These are phyloP conservation scores for Heterodera schachtii DNA, from an alignment of 1,140 invertebrate species.

Conservation along the genomic window DNA sequence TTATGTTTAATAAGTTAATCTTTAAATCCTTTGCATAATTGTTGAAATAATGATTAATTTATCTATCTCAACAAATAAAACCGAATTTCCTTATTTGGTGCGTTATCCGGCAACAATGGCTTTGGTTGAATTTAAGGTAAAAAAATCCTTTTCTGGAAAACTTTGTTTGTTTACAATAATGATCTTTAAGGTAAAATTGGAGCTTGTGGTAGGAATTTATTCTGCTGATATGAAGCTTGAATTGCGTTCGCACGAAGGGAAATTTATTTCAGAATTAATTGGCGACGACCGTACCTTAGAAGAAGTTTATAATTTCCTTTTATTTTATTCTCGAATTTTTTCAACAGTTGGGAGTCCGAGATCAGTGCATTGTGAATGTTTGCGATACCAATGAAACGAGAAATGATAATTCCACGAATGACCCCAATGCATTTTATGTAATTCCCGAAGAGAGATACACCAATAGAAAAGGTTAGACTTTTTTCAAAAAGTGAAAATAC, in stretches of 20 bases:
- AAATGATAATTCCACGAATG: not conserved
- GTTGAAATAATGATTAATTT: constrained; percentile 16
- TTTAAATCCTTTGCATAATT: too few species aligned
- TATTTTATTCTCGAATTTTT: not conserved
- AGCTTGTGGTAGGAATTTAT: constrained; percentile 39
- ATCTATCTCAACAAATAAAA: constrained; percentile 17
- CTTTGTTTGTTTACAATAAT: not conserved
- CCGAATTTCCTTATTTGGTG: constrained; percentile 35
- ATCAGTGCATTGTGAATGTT: constrained; percentile 36
- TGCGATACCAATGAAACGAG: constrained; percentile 26
- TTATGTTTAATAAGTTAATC: too few species aligned
- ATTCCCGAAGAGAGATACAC: constrained; percentile 44
- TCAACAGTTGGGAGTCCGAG: constrained; percentile 27
- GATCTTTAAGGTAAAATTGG: constrained; percentile 36
- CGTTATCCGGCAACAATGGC: constrained; percentile 41
- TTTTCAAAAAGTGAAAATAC: not conserved
- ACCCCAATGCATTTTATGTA: constrained; percentile 20
- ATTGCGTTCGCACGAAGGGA: constrained; percentile 27
- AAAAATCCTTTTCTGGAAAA: not conserved
- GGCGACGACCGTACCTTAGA: constrained; percentile 35
- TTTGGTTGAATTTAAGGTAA: constrained; percentile 37
- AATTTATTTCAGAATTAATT: constrained; percentile 38
- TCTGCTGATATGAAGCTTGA: constrained; percentile 43
- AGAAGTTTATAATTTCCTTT: constrained; percentile 11
- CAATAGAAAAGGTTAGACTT: constrained; percentile 26